Base-by-base conservation (phyloP, 2,888 invertebrate genomes). In the Erebia ligea region DNA sequence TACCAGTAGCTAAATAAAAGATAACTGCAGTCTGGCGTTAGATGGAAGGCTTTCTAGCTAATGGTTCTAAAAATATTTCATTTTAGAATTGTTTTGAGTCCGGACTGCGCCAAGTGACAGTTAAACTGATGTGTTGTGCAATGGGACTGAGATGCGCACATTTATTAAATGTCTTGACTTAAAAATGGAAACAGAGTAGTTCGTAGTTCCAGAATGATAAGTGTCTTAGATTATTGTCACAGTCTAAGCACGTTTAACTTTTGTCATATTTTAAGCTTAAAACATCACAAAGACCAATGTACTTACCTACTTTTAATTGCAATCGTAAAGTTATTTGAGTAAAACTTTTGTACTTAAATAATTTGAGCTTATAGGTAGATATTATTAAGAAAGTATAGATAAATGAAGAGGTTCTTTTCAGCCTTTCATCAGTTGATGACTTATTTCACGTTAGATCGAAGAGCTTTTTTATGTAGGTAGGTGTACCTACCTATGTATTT, bases 61-160 rank as follows among this genome's bases (percentile, higher is more conserved):
- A 91, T 91, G 86, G 87, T 83, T 84, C 88, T 87, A 91, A 91
- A 91, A 91, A 91, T 90, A 90, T 91, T 87, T 90, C 91, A 89
- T 90, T 89, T 86, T 84, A 81, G 85, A 89, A 91, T 88, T 88
- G 90, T 89, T 89, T 87, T 87, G 81, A 87, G 87, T 84, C 89
- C 86, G 89, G 82, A 87, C 87, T 86, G 86, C 83, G 66, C 58
- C 69, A 74, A 74, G 72, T 74, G 73, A 72, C 72, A 74, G 69
- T 72, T 74, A 75, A 76, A 76, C 69, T 75, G 76, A 76, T 91
- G 90, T 86, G 85, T 76, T 74, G 74, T 72, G 75, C 76, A 85
- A 82, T 77, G 80, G 76, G 82, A 80, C 82, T 80, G 83, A 80
- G 83, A 82, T 81, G 79, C 81, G 88, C 84, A 90, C 88, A 88